These are phyloP conservation scores for Hippoglossus hippoglossus DNA, from an alignment of 2,797 vertebrate species.

Conservation along the genomic window DNA sequence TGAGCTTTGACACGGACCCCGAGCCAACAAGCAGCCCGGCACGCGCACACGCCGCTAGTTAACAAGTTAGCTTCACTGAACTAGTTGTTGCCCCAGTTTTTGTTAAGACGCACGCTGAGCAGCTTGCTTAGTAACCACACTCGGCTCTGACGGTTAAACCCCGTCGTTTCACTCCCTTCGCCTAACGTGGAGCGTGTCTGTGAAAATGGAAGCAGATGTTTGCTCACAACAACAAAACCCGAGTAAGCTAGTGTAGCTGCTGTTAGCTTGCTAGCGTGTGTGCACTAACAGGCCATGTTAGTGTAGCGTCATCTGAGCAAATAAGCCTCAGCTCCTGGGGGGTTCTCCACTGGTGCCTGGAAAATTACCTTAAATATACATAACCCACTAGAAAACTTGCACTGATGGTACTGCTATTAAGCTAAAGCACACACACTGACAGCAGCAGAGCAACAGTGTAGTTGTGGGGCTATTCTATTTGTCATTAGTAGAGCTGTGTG, in stretches of 20 bases:
- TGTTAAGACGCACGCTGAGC: background rate
- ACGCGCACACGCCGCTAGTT: slow-evolving; percentile 36
- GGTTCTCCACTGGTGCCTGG: slow-evolving; percentile 57
- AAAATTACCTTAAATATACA: slow-evolving; percentile 15
- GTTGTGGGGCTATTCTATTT: background rate
- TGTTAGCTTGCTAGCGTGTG: slow-evolving; percentile 56
- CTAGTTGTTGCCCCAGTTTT: slow-evolving; percentile 32
- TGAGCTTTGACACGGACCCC: background rate
- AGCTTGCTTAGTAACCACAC: slow-evolving; percentile 3
- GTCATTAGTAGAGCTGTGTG: background rate
- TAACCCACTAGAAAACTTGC: no score
- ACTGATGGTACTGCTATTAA: no score
- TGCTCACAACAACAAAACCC: background rate
- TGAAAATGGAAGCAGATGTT: background rate
- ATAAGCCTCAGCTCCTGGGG: slow-evolving; percentile 61
- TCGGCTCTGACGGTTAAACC: background rate
- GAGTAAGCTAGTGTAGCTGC: slow-evolving; percentile 29
- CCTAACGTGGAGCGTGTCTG: no score
- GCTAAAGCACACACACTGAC: background rate
- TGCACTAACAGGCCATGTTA: slow-evolving; percentile 69
- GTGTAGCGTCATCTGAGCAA: slow-evolving; percentile 76
- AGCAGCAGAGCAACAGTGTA: background rate
- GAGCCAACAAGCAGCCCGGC: slow-evolving; percentile 12
- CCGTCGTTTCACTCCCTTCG: background rate
- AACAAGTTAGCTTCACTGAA: slow-evolving; percentile 43